Percentiles rank a stretch among this genome's conserved stretches.
Conservation (phyloP, 2,888 invertebrate species). For the Nymphalis polychloros region DNA sequence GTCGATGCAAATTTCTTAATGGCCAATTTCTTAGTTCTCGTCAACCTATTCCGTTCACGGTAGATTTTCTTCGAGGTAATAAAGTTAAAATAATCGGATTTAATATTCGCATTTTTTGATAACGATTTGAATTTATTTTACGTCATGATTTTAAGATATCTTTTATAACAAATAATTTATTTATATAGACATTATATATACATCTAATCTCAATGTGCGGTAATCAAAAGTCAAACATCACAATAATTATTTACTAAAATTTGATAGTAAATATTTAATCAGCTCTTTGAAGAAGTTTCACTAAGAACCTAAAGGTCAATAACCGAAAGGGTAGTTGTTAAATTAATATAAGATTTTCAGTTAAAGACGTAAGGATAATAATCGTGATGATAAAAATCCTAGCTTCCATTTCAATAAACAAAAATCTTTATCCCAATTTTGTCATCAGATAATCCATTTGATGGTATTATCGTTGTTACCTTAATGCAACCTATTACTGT, state of each 20-base stretch:
- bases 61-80: slow-evolving; percentile 27
- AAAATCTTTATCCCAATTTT: not conserved
- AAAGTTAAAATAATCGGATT: slow-evolving; percentile 35
- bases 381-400: no score
- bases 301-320: no score
- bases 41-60: slow-evolving; percentile 9
- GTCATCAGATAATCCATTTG: slow-evolving; percentile 11
- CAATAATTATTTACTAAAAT: no score
- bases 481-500: slow-evolving; percentile 13
- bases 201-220: no score
- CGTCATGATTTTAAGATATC: not conserved
- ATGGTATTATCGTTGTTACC: slow-evolving; percentile 10
- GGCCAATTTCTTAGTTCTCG: slow-evolving; percentile 29
- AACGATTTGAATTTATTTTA: slow-evolving; percentile 18
- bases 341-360: no score
- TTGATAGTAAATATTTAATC: no score
- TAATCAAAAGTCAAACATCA: no score
- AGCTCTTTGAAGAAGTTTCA: no score
- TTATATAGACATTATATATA: no score
- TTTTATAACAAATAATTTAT: not conserved
- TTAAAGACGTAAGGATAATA: no score
- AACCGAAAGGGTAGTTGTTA: no score
- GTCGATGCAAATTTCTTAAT: slow-evolving; percentile 42
- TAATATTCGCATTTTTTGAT: slow-evolving; percentile 23
- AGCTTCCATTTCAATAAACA: not conserved